These are phyloP conservation scores for Myotis planiceps DNA, from an alignment of 2,797 vertebrate species.

Conservation along the genomic window DNA sequence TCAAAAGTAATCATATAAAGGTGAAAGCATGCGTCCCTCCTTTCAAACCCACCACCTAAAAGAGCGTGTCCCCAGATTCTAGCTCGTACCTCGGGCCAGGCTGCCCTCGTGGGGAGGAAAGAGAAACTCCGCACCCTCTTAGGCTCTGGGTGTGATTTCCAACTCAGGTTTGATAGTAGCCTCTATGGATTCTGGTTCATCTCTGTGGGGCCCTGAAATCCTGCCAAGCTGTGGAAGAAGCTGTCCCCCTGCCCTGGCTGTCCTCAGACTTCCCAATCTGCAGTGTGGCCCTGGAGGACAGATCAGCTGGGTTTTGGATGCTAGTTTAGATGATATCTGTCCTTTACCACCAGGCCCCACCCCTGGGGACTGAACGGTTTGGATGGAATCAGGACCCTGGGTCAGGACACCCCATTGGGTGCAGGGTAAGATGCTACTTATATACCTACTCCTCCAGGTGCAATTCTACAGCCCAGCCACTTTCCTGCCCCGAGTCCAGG, in stretches of 20 bases:
- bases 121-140: not conserved
- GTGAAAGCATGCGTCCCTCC: not conserved
- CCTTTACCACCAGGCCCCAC: not conserved
- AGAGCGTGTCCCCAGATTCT: not conserved
- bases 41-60: not conserved
- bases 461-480: not conserved
- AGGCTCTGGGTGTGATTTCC: not conserved
- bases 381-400: not conserved
- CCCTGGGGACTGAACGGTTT: not conserved
- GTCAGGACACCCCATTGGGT: not conserved
- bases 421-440: not conserved
- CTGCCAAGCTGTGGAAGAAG: not conserved
- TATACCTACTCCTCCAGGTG: not conserved
- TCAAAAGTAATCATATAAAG: not conserved
- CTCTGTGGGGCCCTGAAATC: not conserved
- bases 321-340: not conserved
- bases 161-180: not conserved
- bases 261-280: not conserved
- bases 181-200: not conserved
- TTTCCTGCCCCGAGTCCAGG: not conserved
- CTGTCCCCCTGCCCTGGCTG: not conserved
- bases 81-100: not conserved
- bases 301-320: not conserved
- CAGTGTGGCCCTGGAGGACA: not conserved
- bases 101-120: not conserved